phyloP scores from a whole-genome alignment of 2,113 vertebrate genomes.

The Dunckerocampus dactyliophorus region DNA sequence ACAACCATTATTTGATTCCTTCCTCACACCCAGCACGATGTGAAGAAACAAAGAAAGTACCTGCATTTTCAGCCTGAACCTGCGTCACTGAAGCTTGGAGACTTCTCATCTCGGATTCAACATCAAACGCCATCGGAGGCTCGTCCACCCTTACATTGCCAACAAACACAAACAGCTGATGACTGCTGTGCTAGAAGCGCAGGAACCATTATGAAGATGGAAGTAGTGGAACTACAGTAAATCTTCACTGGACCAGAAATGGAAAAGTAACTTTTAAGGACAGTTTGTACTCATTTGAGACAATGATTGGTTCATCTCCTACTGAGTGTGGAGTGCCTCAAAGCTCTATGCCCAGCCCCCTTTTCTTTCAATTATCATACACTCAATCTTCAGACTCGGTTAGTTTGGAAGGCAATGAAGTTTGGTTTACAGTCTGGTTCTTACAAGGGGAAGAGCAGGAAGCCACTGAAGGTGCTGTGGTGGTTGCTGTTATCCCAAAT shows the following conservation, averaged over 20 bases:
- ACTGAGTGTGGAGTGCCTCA: no score
- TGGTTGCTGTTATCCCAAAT: constrained; percentile 61
- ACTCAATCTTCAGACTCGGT: no score
- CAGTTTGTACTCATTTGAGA: no score
- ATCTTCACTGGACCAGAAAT: no score
- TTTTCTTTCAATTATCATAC: neutral
- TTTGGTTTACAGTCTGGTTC: neutral
- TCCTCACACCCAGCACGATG: neutral
- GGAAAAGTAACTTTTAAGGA: no score
- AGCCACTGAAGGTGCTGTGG: constrained; percentile 60
- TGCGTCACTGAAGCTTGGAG: neutral
- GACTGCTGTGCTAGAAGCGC: no score
- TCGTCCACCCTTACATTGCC: neutral
- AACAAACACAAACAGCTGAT: neutral
- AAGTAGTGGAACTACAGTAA: no score
- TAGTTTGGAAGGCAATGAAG: neutral
- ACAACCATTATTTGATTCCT: neutral
- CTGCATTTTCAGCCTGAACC: constrained; percentile 4
- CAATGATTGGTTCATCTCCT: no score
- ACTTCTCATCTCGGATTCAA: neutral
- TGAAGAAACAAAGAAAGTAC: neutral
- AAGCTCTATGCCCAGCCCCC: neutral
- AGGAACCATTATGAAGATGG: no score
- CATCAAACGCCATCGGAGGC: neutral
- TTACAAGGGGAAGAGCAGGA: constrained; percentile 49